phyloP scores from a whole-genome alignment of 1,140 invertebrate genomes.

The Delia radicum region DNA sequence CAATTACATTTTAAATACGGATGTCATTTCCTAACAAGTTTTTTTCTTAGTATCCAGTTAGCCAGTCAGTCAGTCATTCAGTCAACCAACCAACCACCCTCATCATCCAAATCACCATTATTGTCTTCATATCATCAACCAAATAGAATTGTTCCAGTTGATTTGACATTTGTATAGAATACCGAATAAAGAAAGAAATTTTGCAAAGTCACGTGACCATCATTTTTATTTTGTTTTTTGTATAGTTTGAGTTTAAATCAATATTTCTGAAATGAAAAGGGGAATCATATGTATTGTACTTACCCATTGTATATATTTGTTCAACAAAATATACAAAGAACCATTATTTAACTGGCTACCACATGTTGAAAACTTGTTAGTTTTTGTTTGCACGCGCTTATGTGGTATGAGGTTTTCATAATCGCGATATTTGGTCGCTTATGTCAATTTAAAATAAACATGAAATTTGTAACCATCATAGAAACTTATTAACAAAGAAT shows the following conservation, averaged over 20 bases:
- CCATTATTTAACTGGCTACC: neutral
- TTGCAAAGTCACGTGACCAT: constrained; percentile 1
- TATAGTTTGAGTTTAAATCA: neutral
- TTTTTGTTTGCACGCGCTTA: neutral
- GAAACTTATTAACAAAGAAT: neutral
- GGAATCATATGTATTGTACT: no score
- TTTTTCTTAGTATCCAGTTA: no score
- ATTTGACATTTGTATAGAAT: neutral
- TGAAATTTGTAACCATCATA: neutral
- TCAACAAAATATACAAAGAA: no score
- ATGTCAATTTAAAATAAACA: neutral
- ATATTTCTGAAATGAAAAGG: neutral
- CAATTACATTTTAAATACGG: neutral
- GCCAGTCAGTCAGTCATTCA: neutral
- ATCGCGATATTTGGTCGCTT: neutral
- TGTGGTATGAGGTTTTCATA: neutral
- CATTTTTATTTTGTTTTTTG: neutral
- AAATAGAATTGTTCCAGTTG: neutral
- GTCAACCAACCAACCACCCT: neutral
- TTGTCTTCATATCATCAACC: no score
- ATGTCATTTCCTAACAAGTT: neutral
- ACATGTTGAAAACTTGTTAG: neutral
- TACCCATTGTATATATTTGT: no score
- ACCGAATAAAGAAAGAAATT: neutral
- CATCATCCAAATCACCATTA: no score